Evolutionary conservation across 2,113 vertebrate species (phyloP).

Genomic region (Patagioenas fasciata): DNA sequence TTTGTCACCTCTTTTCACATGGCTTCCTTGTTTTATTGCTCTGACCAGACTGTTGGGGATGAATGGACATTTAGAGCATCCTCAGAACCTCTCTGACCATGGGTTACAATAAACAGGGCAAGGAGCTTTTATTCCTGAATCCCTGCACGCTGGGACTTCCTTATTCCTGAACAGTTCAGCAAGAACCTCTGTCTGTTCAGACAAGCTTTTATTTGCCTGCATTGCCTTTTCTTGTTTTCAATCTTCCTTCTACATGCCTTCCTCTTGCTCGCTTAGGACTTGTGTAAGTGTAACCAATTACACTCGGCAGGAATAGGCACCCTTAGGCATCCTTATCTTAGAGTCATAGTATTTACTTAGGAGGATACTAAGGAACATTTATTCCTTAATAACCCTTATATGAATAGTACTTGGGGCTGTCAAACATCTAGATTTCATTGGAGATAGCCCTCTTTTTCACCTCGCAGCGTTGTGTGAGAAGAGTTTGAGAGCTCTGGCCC

Average conservation of each 20-base stretch:
- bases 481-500: neutral
- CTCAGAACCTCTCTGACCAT: neutral
- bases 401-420: slow-evolving; percentile 4
- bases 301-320: neutral
- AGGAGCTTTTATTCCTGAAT: neutral
- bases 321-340: slow-evolving; percentile 53
- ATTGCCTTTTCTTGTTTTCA: slow-evolving; percentile 29
- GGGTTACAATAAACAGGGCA: neutral
- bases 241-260: slow-evolving; percentile 11
- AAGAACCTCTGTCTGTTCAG: slow-evolving; percentile 9
- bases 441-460: neutral
- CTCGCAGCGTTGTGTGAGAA: neutral
- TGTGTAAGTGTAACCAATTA: neutral
- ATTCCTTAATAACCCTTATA: neutral
- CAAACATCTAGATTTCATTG: neutral
- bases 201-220: neutral
- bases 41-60: neutral
- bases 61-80: neutral
- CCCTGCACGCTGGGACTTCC: neutral
- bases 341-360: slow-evolving; percentile 12
- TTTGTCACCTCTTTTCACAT: neutral
- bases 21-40: neutral
- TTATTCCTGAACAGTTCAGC: neutral
- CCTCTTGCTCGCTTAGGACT: slow-evolving; percentile 13
- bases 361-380: neutral